Percentiles rank a stretch among this genome's conserved stretches.
Evolutionary conservation across 2,113 vertebrate genomes (phyloP).

Genomic region (Cromileptes altivelis): DNA sequence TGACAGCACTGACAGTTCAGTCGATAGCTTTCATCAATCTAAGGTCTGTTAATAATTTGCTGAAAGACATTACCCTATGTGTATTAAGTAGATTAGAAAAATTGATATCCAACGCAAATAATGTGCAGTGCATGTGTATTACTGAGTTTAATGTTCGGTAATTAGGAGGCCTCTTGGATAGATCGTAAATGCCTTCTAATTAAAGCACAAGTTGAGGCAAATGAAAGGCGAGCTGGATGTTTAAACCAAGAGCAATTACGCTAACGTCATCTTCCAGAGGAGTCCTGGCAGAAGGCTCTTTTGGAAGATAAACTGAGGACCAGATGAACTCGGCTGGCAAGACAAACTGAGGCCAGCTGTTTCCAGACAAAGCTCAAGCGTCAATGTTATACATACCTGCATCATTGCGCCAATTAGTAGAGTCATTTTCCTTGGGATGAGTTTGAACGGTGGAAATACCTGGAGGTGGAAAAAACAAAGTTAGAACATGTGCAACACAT

Average conservation of each 20-base stretch:
- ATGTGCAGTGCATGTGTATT: conserved; percentile 4
- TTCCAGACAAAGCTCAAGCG: conserved; percentile 1
- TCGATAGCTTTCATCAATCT: conserved; percentile 21
- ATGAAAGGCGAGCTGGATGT: conserved; percentile 38
- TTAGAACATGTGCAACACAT: background rate
- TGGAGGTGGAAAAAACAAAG: conserved; percentile 61
- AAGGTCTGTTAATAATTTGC: conserved; percentile 25
- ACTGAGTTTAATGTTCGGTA: conserved; percentile 30
- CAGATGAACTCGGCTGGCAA: conserved; percentile 32
- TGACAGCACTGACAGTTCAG: conserved; percentile 4
- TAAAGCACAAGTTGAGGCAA: conserved; percentile 34
- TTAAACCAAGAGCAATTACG: conserved; percentile 43
- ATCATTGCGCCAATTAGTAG: conserved; percentile 92
- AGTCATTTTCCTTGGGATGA: conserved; percentile 92
- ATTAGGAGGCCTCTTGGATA: conserved; percentile 31
- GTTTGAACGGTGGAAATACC: conserved; percentile 95
- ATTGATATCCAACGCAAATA: conserved; percentile 19
- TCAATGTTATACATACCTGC: conserved; percentile 86
- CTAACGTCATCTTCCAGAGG: conserved; percentile 23
- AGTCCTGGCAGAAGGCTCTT: conserved; percentile 34
- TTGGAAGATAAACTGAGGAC: conserved; percentile 43
- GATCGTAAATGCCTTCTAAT: conserved; percentile 41
- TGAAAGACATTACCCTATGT: conserved; percentile 15
- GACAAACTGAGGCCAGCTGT: conserved; percentile 32
- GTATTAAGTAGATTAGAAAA: conserved; percentile 28